Evolutionary conservation across 2,888 invertebrate species (phyloP), one percentile per base, ranked within the genome.

Genomic region (Calameuta idolon): DNA sequence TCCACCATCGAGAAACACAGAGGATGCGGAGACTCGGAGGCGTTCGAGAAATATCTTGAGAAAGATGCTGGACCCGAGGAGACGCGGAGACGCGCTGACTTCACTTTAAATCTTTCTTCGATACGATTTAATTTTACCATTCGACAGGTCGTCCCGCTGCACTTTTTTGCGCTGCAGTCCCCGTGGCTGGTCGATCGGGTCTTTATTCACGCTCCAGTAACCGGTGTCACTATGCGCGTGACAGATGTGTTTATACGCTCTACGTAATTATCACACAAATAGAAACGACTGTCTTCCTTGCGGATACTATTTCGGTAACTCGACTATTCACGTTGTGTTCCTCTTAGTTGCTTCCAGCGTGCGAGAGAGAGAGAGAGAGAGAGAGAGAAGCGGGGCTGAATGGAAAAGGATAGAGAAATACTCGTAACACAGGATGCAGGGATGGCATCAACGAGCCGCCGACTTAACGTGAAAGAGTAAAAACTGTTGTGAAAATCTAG

Each of bases 191-290:
- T 11, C 11, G 12, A 15, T 33, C 69, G 69, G 15, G 11, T 33
- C 30, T 69, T 69, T 68, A 34, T 40, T 77, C 75, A 79, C 77
- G 79, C 78, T 78, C 78, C 76, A 75, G 76, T 81, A 79, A 80
- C 31, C 77, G 73, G 74, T 78, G 79, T 79, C 76, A 79, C 78
- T 71, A 11, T 40, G 15, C 15, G 40, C 15, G 15, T 15, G 40
- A 15, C 4, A 40, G 69, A 69, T 69, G 30, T 5, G 11, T 31
- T 11, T 12, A 33, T 69, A 69, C 15, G 12, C 40, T 40, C 15
- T 40, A 69, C 30, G 69, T 30, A 15, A 11, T 30, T 33, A 11
- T 30, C 12, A 69, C 69, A 11, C 69, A 11, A 69, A 69, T 69
- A 69, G 69, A 69, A 15, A 69, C 30, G 69, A 69, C 69, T 30